Base-by-base conservation (phyloP, 1,140 invertebrate genomes). In the Propsilocerus akamusi region DNA sequence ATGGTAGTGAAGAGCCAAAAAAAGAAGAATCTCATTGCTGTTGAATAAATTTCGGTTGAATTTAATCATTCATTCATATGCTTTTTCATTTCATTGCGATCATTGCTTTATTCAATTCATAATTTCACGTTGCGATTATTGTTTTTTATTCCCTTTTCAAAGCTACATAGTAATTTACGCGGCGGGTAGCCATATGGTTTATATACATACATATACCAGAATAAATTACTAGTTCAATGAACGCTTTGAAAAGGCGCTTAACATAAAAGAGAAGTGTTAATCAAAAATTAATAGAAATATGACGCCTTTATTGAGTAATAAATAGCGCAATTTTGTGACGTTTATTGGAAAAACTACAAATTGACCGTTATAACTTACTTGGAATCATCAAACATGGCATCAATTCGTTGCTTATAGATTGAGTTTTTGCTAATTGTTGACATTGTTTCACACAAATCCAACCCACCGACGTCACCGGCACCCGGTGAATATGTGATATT, bases 361-460 rank as follows among this genome's bases (percentile, higher is more conserved):
- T n/a, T 68, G 68, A 59, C 66, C 64, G 50, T 62, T 63, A 49
- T 63, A 58, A 62, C 65, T 54, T 61, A 60, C 53, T 73, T 70
- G 49, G 72, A 68, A 55, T 85, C 83, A 54, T 83, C 83, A 61
- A 88, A 89, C 59, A 88, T 78, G 4, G 82, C 76, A 66, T 89
- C 86, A 56, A 89, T 90, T 60, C 80, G 77, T 56, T 82, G 78
- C 64, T 83, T 85, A 66, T 82, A 82, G 41, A 79, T 69, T n/a
- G 76, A 78, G 50, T 74, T 67, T 49, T 70, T 70, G 54, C 75
- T 77, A 55, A 77, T 72, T 55, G 75, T 73, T 49, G 69, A 72
- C 49, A 65, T 63, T 7, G 65, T 60, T 51, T 72, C 70, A 54
- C 69, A 65, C 56, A 68, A 63, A 49, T 68, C 67, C 55, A 68